These are phyloP conservation scores for Lepidurus couesii DNA, from an alignment of 1,140 invertebrate species.

Conservation along the genomic window DNA sequence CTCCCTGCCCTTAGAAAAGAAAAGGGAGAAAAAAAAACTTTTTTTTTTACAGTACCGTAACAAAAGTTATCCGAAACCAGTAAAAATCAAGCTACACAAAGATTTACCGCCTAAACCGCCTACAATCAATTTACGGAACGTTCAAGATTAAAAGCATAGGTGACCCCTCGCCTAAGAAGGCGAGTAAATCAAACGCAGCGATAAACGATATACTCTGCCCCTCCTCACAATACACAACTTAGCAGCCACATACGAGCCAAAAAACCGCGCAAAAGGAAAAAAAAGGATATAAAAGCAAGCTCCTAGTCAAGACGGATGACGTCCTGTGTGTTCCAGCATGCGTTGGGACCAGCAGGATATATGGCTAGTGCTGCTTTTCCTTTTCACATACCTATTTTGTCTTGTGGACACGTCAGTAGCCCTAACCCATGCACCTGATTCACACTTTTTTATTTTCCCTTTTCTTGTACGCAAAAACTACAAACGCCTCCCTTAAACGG, in stretches of 20 bases:
- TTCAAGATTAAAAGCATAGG: constrained; percentile 10
- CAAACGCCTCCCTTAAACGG: too few relatives aligned
- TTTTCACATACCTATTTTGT: constrained; percentile 16
- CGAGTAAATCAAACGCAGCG: not conserved
- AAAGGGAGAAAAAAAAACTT: too few relatives aligned
- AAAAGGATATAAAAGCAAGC: not conserved
- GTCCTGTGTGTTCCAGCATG: constrained; percentile 16
- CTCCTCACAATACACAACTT: not conserved
- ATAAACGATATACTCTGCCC: constrained; percentile 16
- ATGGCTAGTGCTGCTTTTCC: constrained; percentile 11
- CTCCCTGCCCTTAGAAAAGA: too few relatives aligned
- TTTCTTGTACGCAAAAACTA: not conserved
- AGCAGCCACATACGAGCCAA: not conserved
- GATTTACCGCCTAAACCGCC: not conserved
- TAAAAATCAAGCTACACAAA: too few relatives aligned
- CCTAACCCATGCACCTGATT: constrained; percentile 14
- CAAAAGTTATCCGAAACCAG: too few relatives aligned
- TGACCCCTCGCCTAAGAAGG: not conserved
- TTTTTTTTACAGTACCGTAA: too few relatives aligned
- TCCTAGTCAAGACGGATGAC: not conserved
- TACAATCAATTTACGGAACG: not conserved
- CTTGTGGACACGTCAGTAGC: constrained; percentile 17
- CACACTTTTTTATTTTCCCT: not conserved
- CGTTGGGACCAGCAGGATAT: not conserved
- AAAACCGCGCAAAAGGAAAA: not conserved